Evolutionary conservation across 2,797 vertebrate species (phyloP), one percentile per base, ranked within the genome.

Genomic region (Sebastes matsubarae): DNA sequence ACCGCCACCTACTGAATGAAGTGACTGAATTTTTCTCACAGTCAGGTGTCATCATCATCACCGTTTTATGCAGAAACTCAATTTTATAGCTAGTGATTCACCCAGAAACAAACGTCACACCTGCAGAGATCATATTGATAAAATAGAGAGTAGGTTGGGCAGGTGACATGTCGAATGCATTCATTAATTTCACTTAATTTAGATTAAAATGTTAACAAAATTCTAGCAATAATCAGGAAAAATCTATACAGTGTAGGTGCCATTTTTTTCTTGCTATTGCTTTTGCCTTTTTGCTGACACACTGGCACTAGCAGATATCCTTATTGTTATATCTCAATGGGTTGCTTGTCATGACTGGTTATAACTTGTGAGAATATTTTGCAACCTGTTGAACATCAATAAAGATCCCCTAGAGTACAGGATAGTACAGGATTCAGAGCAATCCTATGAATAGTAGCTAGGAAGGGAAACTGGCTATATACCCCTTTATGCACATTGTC

Each of bases 1-100:
- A 66, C 66, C 12, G 54, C 91, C 90, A 82, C 79, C 90, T 88
- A 61, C 72, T 83, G 90, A 13, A 11, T 6, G 8, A 52, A 8
- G 7, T 9, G 13, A 34, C 2, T 30, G 9, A 27, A 22, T 50
- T 60, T 67, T 54, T 22, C 27, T 6, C 38, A 10, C 20, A 54
- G n/a, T 72, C 22, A 29, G 3, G 14, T 25, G 8, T 54, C 34
- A 29, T 68, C 8, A 5, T 68, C 24, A 27, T 70, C 20, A 72
- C 14, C 6, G 6, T 8, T 6, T 42, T 14, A 55, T 27, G 9
- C n/a, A 66, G 36, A 65, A 66, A 36, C 14, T n/a, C 8, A n/a
- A 46, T n/a, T 24, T 7, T 46, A 57, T 8, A 69, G 13, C 25
- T 20, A 13, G 25, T 9, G 57, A 2, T 16, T 77, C 38, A 24